Percentiles rank a stretch among this genome's conserved stretches.
Evolutionary conservation across 2,888 invertebrate genomes (phyloP).

Genomic region (Phortica okadai): DNA sequence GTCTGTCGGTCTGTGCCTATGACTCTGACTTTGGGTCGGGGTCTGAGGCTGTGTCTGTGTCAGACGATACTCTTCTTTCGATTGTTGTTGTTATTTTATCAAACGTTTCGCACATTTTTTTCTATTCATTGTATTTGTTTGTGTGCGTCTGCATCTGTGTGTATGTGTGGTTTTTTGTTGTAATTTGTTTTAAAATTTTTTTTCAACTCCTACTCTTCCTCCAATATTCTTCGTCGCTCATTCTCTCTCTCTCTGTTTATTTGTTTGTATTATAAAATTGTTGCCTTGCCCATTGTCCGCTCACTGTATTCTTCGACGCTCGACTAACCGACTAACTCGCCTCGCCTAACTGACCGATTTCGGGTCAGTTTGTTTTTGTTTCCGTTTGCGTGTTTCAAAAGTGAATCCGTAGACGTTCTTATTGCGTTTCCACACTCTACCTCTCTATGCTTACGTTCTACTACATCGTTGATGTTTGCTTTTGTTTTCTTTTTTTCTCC

Average conservation of each 20-base stretch:
- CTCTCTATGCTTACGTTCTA: too few species aligned
- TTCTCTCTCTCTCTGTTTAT: slow-evolving; percentile 5
- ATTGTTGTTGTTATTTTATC: slow-evolving; percentile 49
- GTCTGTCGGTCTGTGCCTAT: slow-evolving; percentile 53
- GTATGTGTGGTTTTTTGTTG: slow-evolving; percentile 54
- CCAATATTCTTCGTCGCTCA: not conserved
- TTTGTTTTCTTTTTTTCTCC: too few species aligned
- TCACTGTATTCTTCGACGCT: not conserved
- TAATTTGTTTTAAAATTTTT: slow-evolving; percentile 62
- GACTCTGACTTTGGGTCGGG: slow-evolving; percentile 13
- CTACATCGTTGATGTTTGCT: too few species aligned
- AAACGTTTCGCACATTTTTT: slow-evolving; percentile 68
- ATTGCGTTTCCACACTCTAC: not conserved
- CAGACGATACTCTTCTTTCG: not conserved
- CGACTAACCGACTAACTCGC: not conserved
- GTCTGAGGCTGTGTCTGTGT: not conserved
- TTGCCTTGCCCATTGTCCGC: not conserved
- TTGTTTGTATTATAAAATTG: slow-evolving; percentile 6
- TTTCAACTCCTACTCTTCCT: not conserved
- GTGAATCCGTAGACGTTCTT: slow-evolving; percentile 20
- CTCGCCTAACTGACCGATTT: slow-evolving; percentile 1
- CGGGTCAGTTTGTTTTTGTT: not conserved
- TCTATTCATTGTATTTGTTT: slow-evolving; percentile 67
- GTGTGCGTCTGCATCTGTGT: slow-evolving; percentile 54
- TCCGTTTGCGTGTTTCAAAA: slow-evolving; percentile 10